These are phyloP conservation scores for Eunapius fragilis DNA, from an alignment of 37 sponge, comb jelly and placozoan species.

Conservation along the genomic window DNA sequence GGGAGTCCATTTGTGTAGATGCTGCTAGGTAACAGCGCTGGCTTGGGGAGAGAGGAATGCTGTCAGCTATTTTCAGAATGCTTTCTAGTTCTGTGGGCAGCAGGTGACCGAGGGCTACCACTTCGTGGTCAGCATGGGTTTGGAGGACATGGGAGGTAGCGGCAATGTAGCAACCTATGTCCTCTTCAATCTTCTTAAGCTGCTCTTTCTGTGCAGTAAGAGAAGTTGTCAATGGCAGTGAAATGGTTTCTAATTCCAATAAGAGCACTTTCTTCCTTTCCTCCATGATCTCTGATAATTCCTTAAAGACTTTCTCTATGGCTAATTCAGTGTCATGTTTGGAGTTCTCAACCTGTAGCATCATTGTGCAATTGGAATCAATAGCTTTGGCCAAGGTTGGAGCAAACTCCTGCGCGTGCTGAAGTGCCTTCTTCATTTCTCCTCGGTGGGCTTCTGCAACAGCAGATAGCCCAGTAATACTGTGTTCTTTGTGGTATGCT, in stretches of 20 bases:
- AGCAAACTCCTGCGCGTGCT: not conserved
- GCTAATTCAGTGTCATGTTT: not conserved
- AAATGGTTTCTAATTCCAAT: not conserved
- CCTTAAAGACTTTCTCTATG: not conserved
- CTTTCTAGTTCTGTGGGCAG: not conserved
- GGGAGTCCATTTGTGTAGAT: not conserved
- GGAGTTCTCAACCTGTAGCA: not conserved
- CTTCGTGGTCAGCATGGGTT: not conserved
- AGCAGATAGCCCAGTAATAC: not conserved
- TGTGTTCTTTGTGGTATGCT: conserved; percentile 40
- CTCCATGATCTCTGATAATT: not conserved
- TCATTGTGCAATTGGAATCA: not conserved
- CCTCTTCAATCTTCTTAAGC: not conserved
- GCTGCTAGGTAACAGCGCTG: not conserved
- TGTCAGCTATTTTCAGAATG: not conserved
- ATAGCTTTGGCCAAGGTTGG: conserved; percentile 11
- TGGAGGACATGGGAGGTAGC: not conserved
- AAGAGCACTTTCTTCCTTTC: conserved; percentile 1
- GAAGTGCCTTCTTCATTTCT: not conserved
- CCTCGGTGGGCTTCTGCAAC: not conserved
- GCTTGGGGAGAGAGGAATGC: not conserved
- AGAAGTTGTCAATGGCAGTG: not conserved
- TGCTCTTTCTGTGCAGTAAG: conserved; percentile 3
- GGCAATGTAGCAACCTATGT: not conserved
- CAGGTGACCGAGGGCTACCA: not conserved